phyloP scores from a whole-genome alignment of 2,888 invertebrate genomes.

The Epinotia brunnichana region DNA sequence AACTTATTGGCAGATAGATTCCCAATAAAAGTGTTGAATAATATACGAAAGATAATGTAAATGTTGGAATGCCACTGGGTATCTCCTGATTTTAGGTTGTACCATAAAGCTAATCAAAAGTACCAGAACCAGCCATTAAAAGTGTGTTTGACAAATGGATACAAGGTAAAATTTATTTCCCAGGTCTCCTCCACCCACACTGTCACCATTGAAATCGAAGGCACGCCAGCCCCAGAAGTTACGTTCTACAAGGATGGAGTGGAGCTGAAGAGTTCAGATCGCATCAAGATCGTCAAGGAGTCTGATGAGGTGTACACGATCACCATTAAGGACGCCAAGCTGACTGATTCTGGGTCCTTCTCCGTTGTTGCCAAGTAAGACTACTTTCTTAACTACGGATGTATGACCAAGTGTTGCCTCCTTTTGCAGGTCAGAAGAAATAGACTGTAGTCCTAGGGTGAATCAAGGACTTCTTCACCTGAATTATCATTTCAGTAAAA shows the following conservation, averaged over 20 bases:
- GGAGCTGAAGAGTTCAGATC: conserved; percentile 88
- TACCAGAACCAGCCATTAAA: neutral
- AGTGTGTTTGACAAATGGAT: neutral
- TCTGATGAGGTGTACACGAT: conserved; percentile 87
- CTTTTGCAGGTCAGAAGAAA: no score
- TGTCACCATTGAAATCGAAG: conserved; percentile 92
- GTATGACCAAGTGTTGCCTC: neutral
- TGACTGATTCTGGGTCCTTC: conserved; percentile 94
- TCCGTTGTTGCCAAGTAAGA: conserved; percentile 90
- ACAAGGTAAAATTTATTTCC: neutral
- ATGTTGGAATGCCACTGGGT: no score
- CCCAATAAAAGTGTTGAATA: no score
- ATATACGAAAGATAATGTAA: no score
- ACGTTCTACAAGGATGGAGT: conserved; percentile 95
- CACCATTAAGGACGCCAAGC: conserved; percentile 87
- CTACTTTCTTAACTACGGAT: neutral
- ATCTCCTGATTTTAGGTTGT: no score
- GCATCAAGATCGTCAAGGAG: conserved; percentile 88
- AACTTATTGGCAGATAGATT: no score
- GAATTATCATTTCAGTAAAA: no score
- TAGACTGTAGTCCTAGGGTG: no score
- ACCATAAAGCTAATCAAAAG: no score
- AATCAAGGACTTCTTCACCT: no score
- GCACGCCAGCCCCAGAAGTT: conserved; percentile 91
- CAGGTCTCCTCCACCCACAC: conserved; percentile 87